A percentile compares a stretch with the other conserved stretches of the same genome.
Conservation (phyloP, 1,140 invertebrate genomes). For the Doryteuthis pealeii region DNA sequence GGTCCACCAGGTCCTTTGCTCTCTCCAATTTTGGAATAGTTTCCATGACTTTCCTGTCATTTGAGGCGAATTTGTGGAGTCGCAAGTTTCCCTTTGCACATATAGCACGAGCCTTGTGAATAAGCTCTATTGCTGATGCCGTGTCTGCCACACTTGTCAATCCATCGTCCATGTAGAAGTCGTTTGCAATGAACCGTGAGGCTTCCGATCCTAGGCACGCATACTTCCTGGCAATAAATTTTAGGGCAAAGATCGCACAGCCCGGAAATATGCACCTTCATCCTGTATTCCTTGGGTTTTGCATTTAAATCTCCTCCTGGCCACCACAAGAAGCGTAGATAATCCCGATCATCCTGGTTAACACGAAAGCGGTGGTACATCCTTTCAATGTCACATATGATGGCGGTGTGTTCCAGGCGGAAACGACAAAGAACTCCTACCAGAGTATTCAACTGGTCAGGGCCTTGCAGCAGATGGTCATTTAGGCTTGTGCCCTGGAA, state of each 20-base stretch:
- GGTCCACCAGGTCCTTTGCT: slow-evolving; percentile 23
- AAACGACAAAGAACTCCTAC: slow-evolving; percentile 44
- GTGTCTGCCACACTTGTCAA: slow-evolving; percentile 24
- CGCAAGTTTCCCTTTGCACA: slow-evolving; percentile 27
- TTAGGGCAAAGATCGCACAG: slow-evolving; percentile 32
- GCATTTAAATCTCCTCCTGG: slow-evolving; percentile 16
- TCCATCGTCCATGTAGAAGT: slow-evolving; percentile 43
- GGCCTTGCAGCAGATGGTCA: slow-evolving; percentile 34
- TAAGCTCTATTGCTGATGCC: slow-evolving; percentile 25
- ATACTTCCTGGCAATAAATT: slow-evolving; percentile 25
- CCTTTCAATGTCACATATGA: slow-evolving; percentile 38
- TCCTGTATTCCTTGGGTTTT: slow-evolving; percentile 19
- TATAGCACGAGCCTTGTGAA: slow-evolving; percentile 21
- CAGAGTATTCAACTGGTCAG: slow-evolving; percentile 35
- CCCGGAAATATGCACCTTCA: slow-evolving; percentile 29
- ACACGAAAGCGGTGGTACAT: slow-evolving; percentile 46
- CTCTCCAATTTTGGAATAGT: slow-evolving; percentile 19
- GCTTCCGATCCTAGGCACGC: slow-evolving; percentile 15
- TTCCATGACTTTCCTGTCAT: slow-evolving; percentile 30
- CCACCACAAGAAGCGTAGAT: slow-evolving; percentile 34
- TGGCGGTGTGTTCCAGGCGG: slow-evolving; percentile 29
- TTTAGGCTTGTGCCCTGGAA: slow-evolving; percentile 35
- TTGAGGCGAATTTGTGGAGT: slow-evolving; percentile 38
- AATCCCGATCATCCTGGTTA: slow-evolving; percentile 19
- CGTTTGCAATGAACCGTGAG: slow-evolving; percentile 19